A percentile compares a stretch with the other conserved stretches of the same genome.
These are phyloP conservation scores for Paraplagusia blochii DNA, from an alignment of 2,113 vertebrate genomes.

Conservation along the genomic window DNA sequence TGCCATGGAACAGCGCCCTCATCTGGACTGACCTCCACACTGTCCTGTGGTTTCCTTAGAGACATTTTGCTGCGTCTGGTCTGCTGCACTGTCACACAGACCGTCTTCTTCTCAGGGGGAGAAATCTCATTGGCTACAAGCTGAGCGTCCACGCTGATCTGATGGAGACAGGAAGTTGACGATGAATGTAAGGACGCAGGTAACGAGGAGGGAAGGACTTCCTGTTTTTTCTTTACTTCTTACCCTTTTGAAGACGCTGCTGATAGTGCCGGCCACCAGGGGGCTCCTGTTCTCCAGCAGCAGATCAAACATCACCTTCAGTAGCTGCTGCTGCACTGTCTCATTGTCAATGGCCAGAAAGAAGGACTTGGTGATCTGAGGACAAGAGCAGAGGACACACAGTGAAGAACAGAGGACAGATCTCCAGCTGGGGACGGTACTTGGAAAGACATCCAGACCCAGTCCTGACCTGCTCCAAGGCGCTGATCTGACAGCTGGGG, in stretches of 20 bases:
- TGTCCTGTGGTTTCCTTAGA: conserved; percentile 77
- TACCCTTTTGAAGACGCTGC: conserved; percentile 90
- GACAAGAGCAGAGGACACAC: background rate
- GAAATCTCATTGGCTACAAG: conserved; percentile 85
- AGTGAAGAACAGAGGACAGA: background rate
- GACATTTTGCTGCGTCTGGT: conserved; percentile 83
- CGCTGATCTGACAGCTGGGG: conserved; percentile 79
- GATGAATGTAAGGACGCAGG: background rate
- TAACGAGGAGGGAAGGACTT: background rate
- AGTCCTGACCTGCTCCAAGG: conserved; percentile 84
- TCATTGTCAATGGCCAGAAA: conserved; percentile 82
- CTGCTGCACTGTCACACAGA: conserved; percentile 81
- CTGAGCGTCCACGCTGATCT: conserved; percentile 86
- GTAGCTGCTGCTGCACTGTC: conserved; percentile 83
- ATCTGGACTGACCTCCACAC: conserved; percentile 50
- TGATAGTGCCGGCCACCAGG: conserved; percentile 76
- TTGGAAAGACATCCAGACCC: too few relatives aligned
- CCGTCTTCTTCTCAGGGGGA: conserved; percentile 77
- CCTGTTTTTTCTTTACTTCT: conserved; percentile 35
- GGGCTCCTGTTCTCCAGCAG: conserved; percentile 79
- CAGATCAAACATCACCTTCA: conserved; percentile 85
- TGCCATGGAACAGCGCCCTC: conserved; percentile 78
- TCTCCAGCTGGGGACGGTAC: background rate
- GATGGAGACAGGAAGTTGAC: conserved; percentile 1
- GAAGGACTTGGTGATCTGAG: conserved; percentile 88